These are phyloP conservation scores for Drosophila testacea DNA, from an alignment of 2,888 invertebrate genomes.

Conservation along the genomic window DNA sequence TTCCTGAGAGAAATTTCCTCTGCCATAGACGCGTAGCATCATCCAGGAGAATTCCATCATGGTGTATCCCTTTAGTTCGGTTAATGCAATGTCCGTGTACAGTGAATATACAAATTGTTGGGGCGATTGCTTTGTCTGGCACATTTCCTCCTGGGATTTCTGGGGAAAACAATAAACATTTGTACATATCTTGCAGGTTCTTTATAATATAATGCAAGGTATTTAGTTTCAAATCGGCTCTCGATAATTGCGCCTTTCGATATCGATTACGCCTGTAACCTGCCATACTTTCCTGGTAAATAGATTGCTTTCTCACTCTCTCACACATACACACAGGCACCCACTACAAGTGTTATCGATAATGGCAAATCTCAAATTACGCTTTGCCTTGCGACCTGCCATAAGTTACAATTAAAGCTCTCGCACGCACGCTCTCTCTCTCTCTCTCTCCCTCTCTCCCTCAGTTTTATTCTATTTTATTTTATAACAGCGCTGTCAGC, in stretches of 20 bases:
- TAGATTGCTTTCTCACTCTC: background rate
- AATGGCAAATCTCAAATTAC: conserved; percentile 8
- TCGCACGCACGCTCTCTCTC: background rate
- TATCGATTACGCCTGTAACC: conserved; percentile 23
- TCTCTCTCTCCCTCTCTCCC: conserved; percentile 1
- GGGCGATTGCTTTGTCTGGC: conserved; percentile 91
- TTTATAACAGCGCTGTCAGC: conserved; percentile 1
- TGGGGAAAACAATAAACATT: conserved; percentile 78
- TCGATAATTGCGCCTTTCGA: background rate
- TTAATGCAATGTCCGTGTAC: conserved; percentile 91
- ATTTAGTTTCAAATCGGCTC: background rate
- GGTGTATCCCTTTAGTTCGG: conserved; percentile 94
- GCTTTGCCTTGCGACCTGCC: conserved; percentile 3
- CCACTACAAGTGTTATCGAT: conserved; percentile 7
- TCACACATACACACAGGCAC: background rate
- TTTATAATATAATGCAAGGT: background rate
- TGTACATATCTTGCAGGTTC: background rate
- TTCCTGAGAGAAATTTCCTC: conserved; percentile 92
- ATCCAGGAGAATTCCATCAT: conserved; percentile 97
- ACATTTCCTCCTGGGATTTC: conserved; percentile 89
- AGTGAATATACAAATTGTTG: conserved; percentile 93
- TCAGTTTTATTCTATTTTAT: conserved; percentile 1
- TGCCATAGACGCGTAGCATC: conserved; percentile 90
- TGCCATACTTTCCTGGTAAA: conserved; percentile 22
- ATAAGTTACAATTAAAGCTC: conserved; percentile 29